A percentile compares a stretch with the other conserved stretches of the same genome.
Conservation (phyloP, 2,888 invertebrate genomes). For the Lucinisca nassula region DNA sequence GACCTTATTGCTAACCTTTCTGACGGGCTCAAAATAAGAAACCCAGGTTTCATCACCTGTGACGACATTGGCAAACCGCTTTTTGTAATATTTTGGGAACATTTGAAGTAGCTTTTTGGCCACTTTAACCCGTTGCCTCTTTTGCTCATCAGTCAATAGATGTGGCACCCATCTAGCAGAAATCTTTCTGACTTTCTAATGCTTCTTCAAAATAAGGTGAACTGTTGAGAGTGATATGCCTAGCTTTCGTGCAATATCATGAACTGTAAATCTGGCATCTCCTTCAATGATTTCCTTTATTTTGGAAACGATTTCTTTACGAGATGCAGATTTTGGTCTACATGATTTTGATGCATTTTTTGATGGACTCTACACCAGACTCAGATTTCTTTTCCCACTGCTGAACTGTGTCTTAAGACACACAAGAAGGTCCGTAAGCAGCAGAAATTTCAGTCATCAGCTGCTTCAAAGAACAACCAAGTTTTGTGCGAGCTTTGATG, state of each 20-base stretch:
- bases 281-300: no score
- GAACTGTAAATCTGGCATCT: not conserved
- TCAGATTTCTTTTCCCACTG: no score
- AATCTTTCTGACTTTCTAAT: not conserved
- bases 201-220: not conserved
- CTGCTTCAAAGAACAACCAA: no score
- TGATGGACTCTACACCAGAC: no score
- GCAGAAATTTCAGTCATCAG: no score
- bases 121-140: not conserved
- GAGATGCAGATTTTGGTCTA: no score
- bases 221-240: not conserved
- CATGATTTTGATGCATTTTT: no score
- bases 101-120: not conserved
- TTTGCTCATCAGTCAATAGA: conserved; percentile 7
- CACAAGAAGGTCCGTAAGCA: no score
- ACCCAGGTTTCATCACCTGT: conserved; percentile 19
- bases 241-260: not conserved
- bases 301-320: no score
- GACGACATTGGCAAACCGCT: conserved; percentile 1
- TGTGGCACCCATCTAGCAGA: conserved; percentile 4
- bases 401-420: no score
- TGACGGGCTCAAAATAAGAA: not conserved
- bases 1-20: not conserved
- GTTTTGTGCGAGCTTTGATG: no score
- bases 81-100: no score